phyloP scores from a whole-genome alignment of 2,113 vertebrate species.

The Canis aureus region DNA sequence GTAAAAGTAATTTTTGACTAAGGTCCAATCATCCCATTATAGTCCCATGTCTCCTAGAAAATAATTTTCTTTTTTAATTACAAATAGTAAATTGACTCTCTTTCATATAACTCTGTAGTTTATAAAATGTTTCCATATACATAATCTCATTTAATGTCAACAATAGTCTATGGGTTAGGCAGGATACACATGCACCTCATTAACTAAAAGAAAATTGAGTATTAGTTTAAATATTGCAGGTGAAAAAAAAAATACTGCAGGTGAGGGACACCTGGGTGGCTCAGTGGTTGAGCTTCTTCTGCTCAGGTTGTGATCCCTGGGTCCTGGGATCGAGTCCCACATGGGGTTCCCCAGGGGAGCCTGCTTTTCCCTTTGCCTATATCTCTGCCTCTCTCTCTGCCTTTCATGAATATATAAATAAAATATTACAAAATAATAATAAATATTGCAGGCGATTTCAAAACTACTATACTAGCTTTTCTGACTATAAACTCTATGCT shows the following conservation, averaged over 20 bases:
- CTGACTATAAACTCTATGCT: conserved; percentile 21
- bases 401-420: no score
- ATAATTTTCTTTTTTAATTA: conserved; percentile 24
- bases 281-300: no score
- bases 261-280: no score
- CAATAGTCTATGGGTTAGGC: not conserved
- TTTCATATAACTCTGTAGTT: conserved; percentile 41
- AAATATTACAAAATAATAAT: not conserved
- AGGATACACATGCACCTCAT: not conserved
- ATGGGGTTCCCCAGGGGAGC: no score
- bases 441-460: conserved; percentile 17
- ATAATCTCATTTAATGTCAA: conserved; percentile 38
- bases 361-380: no score
- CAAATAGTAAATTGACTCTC: not conserved
- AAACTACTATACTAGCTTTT: not conserved
- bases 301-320: no score
- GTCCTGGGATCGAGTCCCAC: no score
- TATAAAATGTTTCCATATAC: not conserved
- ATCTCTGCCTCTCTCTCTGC: no score
- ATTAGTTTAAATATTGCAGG: conserved; percentile 24
- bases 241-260: not conserved
- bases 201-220: conserved; percentile 46
- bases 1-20: not conserved
- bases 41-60: not conserved
- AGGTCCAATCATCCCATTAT: not conserved